Evolutionary conservation across 2,888 invertebrate genomes (phyloP), one percentile per base, ranked within the genome.

Genomic region (Scotopteryx bipunctaria): DNA sequence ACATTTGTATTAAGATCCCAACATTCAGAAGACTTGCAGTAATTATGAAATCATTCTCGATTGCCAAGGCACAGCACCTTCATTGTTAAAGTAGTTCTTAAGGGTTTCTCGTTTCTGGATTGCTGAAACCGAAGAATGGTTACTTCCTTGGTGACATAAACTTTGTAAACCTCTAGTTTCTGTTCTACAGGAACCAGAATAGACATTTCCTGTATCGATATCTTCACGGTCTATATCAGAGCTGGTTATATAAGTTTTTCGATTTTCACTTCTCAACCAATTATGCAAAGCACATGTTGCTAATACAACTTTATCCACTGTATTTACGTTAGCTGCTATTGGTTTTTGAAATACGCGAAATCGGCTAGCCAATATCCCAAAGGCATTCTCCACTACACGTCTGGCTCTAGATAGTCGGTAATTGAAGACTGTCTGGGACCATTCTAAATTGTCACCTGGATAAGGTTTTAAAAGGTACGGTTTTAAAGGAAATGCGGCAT

Each of bases 201-300:
- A 16, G 27, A 44, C 33, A 32, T 53, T 53, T 53, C 53, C 53
- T 27, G 51, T 27, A 40, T 44, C 51, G 27, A 51, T 51, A 27
- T 51, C 51, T 41, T 51, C 48, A 35, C 32, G 48, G 54, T 40
- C 38, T 13, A 47, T 38, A 46, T 52, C 52, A 52, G 16, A 37
- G 31, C 46, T 52, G 31, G 31, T 52, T 17, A 27, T 31, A 46
- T 52, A 53, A 53, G 53, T 53, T 16, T 17, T 33, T 33, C 17
- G 16, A 49, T 45, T 16, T 9, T 27, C 13, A 17, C 27, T 27
- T 40, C 38, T 6, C 16, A 55, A 55, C 44, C 41, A 55, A 55
- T 55, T 49, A 37, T 55, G 54, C 49, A 55, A 17, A 49, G 54
- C 54, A 49, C 49, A 49, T 49, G 49, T 17, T 45, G 54, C 54